Conservation (phyloP, 2,888 invertebrate genomes). For the Scotopteryx bipunctaria region DNA sequence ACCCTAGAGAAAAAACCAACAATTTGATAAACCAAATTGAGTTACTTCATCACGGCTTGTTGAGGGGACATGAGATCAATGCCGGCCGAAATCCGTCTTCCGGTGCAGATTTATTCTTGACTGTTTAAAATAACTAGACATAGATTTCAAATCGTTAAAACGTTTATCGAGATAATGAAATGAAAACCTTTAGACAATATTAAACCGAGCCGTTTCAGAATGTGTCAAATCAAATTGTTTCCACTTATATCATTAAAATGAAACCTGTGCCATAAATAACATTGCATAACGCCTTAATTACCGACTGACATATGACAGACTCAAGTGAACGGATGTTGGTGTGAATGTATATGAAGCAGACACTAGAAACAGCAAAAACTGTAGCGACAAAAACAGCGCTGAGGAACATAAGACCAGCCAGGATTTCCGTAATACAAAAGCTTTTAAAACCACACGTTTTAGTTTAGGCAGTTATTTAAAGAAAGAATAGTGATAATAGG, state of each 20-base stretch:
- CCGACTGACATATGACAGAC: constrained; percentile 31
- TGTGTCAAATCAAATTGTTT: constrained; percentile 8
- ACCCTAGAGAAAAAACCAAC: neutral
- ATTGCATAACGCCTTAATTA: constrained; percentile 31
- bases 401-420: constrained; percentile 16
- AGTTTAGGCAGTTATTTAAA: neutral
- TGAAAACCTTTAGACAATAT: neutral
- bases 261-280: constrained; percentile 20
- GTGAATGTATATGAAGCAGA: constrained; percentile 30
- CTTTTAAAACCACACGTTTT: constrained; percentile 4
- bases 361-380: constrained; percentile 22
- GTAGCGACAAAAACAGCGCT: constrained; percentile 28
- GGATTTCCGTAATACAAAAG: constrained; percentile 29
- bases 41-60: neutral
- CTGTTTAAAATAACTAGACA: no score
- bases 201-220: neutral
- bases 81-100: neutral
- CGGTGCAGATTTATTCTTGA: neutral
- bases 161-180: neutral
- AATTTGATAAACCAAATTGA: neutral
- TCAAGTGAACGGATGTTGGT: constrained; percentile 34
- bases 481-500: neutral
- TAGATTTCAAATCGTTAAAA: neutral
- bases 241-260: constrained; percentile 14
- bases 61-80: neutral